These are phyloP conservation scores for Halictus quadricinctus DNA, from an alignment of 2,888 invertebrate species.

Conservation along the genomic window DNA sequence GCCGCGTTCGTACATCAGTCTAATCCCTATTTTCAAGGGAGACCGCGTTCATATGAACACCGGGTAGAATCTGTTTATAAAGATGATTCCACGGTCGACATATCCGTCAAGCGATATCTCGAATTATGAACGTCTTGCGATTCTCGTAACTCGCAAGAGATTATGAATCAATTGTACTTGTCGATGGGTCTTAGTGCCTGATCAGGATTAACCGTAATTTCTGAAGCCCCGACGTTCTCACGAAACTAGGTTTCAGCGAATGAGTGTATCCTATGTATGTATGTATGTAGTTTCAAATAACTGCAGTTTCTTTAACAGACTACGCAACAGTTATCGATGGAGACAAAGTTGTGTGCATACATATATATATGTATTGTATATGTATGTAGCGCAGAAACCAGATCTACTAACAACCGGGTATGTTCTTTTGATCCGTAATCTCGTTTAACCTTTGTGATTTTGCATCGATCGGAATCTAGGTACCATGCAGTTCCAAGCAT, in stretches of 20 bases:
- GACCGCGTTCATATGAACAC: slow-evolving; percentile 28
- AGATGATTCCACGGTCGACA: slow-evolving; percentile 41
- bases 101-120: background rate
- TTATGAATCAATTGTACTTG: background rate
- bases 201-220: slow-evolving; percentile 5
- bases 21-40: slow-evolving; percentile 11
- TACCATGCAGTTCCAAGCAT: slow-evolving; percentile 54
- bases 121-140: background rate
- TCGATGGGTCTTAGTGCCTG: background rate
- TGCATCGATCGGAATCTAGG: slow-evolving; percentile 58
- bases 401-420: background rate
- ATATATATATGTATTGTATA: background rate
- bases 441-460: slow-evolving; percentile 55
- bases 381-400: background rate
- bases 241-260: slow-evolving; percentile 12
- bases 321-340: background rate
- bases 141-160: background rate
- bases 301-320: background rate
- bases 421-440: slow-evolving; percentile 30
- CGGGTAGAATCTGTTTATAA: slow-evolving; percentile 37
- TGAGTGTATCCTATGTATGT: background rate
- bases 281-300: background rate
- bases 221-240: slow-evolving; percentile 3
- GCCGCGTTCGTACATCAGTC: background rate
- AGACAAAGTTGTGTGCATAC: background rate